Percentiles rank a stretch among this genome's conserved stretches.
These are phyloP conservation scores for Spicauda simplicius DNA, from an alignment of 2,888 invertebrate species.

Conservation along the genomic window DNA sequence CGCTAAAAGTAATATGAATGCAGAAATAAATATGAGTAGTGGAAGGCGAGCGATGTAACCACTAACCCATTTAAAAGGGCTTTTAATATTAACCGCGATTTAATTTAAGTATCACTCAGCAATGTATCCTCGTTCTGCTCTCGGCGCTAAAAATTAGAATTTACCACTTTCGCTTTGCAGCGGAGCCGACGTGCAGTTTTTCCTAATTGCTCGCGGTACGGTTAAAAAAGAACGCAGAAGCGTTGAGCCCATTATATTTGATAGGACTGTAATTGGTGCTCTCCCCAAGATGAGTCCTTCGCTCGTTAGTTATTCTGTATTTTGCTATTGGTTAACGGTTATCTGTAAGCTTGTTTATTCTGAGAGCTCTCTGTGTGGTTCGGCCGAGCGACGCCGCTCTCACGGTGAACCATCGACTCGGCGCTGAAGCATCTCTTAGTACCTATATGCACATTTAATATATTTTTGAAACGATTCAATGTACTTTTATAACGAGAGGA, in stretches of 20 bases:
- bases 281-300: constrained; percentile 50
- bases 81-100: constrained; percentile 36
- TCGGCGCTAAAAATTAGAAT: constrained; percentile 35
- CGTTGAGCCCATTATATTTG: constrained; percentile 52
- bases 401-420: not conserved
- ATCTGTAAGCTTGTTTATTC: constrained; percentile 37
- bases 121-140: constrained; percentile 28
- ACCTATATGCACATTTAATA: constrained; percentile 11
- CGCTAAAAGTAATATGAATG: constrained; percentile 26
- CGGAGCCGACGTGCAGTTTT: constrained; percentile 35
- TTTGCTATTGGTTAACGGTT: constrained; percentile 38
- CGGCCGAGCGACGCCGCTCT: constrained; percentile 1
- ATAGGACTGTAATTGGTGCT: constrained; percentile 59
- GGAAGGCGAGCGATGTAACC: constrained; percentile 27
- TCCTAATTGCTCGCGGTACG: constrained; percentile 36
- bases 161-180: constrained; percentile 35
- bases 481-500: not conserved
- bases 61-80: constrained; percentile 28
- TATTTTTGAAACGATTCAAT: not conserved
- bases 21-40: constrained; percentile 25
- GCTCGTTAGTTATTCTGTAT: constrained; percentile 39
- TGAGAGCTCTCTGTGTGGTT: constrained; percentile 26
- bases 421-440: not conserved
- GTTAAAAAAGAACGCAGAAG: constrained; percentile 34
- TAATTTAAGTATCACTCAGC: constrained; percentile 35